phyloP scores from a whole-genome alignment of 2,888 invertebrate species.

The Automeris io region DNA sequence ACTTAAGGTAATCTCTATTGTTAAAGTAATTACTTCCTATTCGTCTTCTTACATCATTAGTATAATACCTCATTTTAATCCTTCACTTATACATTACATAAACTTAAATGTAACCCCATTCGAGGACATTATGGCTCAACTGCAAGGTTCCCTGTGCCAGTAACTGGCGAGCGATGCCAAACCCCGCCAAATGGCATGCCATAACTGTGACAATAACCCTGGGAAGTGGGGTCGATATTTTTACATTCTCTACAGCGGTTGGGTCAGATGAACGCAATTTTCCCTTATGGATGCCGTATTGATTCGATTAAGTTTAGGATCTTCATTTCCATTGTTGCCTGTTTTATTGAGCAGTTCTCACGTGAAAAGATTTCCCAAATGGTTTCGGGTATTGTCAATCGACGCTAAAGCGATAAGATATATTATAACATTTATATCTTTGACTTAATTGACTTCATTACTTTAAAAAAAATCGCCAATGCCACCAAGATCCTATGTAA shows the following conservation, averaged over 20 bases:
- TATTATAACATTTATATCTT: too few relatives aligned
- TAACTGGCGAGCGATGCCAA: not conserved
- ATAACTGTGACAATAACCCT: not conserved
- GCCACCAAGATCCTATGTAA: too few relatives aligned
- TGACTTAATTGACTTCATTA: too few relatives aligned
- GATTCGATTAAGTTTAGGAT: not conserved
- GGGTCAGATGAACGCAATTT: not conserved
- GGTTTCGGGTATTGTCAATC: too few relatives aligned
- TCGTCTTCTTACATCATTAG: not conserved
- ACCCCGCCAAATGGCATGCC: not conserved
- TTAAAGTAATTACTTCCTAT: not conserved
- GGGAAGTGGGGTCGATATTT: too few relatives aligned
- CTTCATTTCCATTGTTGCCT: not conserved
- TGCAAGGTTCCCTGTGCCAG: not conserved
- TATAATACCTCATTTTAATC: not conserved
- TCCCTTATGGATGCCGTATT: not conserved
- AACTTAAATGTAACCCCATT: not conserved
- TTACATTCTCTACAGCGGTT: not conserved
- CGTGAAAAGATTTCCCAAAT: too few relatives aligned
- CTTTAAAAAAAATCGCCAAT: too few relatives aligned
- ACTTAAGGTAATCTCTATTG: not conserved
- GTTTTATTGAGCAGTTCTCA: too few relatives aligned
- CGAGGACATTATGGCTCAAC: not conserved
- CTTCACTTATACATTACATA: not conserved
- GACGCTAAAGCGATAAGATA: too few relatives aligned